phyloP scores from a whole-genome alignment of 1,140 invertebrate genomes.

The Zaprionus nigranus region DNA sequence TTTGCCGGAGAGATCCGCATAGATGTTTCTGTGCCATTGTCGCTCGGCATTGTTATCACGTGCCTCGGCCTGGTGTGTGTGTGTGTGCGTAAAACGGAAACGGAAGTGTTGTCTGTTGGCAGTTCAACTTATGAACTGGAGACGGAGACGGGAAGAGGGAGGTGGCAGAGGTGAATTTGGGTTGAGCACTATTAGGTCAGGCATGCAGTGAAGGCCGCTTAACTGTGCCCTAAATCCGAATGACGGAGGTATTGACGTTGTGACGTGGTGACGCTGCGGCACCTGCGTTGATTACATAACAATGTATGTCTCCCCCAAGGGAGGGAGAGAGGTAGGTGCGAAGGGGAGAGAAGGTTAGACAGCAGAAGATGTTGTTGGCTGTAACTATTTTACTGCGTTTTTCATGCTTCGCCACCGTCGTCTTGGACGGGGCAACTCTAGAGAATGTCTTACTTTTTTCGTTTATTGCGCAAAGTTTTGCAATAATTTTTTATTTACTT shows the following conservation, averaged over 20 bases:
- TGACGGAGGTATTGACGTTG: conserved; percentile 25
- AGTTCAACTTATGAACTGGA: conserved; percentile 41
- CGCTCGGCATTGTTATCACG: conserved; percentile 26
- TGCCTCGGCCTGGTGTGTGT: conserved; percentile 9
- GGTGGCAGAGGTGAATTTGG: background rate
- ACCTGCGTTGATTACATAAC: conserved; percentile 78
- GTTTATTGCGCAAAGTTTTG: conserved; percentile 79
- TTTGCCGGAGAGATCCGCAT: conserved; percentile 5
- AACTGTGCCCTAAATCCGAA: conserved; percentile 61
- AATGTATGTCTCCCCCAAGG: conserved; percentile 26
- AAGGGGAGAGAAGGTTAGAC: background rate
- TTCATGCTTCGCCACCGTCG: conserved; percentile 67
- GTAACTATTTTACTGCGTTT: conserved; percentile 76
- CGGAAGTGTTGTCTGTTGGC: conserved; percentile 62
- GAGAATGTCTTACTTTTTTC: conserved; percentile 79
- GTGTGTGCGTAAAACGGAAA: conserved; percentile 57
- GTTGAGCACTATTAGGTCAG: conserved; percentile 11
- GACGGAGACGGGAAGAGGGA: background rate
- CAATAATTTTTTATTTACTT: conserved; percentile 82
- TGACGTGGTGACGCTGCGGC: conserved; percentile 18
- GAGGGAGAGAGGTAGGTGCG: too few relatives aligned
- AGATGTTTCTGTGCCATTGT: conserved; percentile 27
- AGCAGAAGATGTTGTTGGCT: conserved; percentile 46
- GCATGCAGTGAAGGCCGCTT: conserved; percentile 45
- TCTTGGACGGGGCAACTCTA: conserved; percentile 21